Evolutionary conservation across 2,888 invertebrate species (phyloP).

Genomic region (Odontocerum albicorne): DNA sequence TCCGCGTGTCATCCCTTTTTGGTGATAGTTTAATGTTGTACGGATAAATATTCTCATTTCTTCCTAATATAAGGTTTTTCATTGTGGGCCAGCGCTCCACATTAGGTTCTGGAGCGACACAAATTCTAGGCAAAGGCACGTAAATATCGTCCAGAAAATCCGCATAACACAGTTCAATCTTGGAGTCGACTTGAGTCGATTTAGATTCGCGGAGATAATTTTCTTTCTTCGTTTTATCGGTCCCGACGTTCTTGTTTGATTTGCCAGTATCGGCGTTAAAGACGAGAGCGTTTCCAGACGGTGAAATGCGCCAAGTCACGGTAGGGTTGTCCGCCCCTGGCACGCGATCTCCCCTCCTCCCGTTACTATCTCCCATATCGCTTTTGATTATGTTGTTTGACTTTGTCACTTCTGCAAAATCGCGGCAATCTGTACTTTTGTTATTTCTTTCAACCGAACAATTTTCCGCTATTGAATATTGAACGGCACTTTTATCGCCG

Average conservation of each 20-base stretch:
- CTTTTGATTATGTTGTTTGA: conserved; percentile 22
- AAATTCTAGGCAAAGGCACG: conserved; percentile 31
- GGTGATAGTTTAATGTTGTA: conserved; percentile 53
- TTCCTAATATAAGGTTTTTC: conserved; percentile 47
- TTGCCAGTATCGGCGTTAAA: conserved; percentile 39
- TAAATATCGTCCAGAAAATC: conserved; percentile 33
- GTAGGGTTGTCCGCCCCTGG: conserved; percentile 13
- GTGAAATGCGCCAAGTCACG: conserved; percentile 29
- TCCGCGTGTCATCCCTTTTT: conserved; percentile 14
- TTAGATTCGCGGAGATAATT: conserved; percentile 17
- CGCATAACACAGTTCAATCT: conserved; percentile 2
- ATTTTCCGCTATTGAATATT: conserved; percentile 5
- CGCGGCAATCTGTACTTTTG: conserved; percentile 7
- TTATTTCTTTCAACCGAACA: conserved; percentile 9
- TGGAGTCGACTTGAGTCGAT: conserved; percentile 23
- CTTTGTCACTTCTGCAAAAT: conserved; percentile 21
- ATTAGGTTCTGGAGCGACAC: conserved; percentile 20
- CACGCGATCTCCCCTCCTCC: conserved; percentile 29
- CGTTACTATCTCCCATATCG: conserved; percentile 24
- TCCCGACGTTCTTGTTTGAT: conserved; percentile 28
- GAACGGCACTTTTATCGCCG: neutral
- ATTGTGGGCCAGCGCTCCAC: conserved; percentile 28
- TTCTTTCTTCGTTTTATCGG: conserved; percentile 47
- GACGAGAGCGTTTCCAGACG: conserved; percentile 9
- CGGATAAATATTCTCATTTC: conserved; percentile 48